Conservation (phyloP, 2,888 invertebrate species). For the Carpatolechia fugitivella region DNA sequence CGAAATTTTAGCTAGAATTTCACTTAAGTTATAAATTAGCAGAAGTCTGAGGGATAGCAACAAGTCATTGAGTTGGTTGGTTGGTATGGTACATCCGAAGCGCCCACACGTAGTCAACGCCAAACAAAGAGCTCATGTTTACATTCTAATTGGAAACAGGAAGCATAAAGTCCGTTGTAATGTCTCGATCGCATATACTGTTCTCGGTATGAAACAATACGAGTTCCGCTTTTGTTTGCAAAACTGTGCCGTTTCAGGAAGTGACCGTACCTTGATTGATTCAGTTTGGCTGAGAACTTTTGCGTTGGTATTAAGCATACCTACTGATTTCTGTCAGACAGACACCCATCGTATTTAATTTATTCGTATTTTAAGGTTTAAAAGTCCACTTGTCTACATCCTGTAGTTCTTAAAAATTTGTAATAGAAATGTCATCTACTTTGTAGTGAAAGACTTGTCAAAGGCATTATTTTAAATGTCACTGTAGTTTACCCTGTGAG, state of each 20-base stretch:
- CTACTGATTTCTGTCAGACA: too few relatives aligned
- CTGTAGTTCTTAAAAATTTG: too few relatives aligned
- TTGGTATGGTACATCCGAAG: constrained; percentile 6
- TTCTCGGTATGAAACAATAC: constrained; percentile 74
- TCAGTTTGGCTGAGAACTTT: constrained; percentile 27
- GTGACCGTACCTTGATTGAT: constrained; percentile 46
- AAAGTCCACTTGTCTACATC: too few relatives aligned
- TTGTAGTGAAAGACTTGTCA: too few relatives aligned
- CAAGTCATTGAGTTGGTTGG: background rate
- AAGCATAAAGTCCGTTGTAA: constrained; percentile 66
- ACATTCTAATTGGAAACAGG: constrained; percentile 74
- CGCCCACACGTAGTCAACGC: constrained; percentile 16
- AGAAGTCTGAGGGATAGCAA: too few relatives aligned
- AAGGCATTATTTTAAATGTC: too few relatives aligned
- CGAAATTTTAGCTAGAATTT: too few relatives aligned
- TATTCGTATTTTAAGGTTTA: too few relatives aligned
- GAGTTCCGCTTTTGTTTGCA: constrained; percentile 74
- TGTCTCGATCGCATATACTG: constrained; percentile 64
- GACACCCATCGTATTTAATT: too few relatives aligned
- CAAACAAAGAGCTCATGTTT: constrained; percentile 62
- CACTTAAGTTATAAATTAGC: too few relatives aligned
- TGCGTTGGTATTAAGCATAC: background rate
- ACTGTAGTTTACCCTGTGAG: too few relatives aligned
- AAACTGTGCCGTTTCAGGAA: constrained; percentile 71
- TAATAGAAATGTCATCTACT: too few relatives aligned